Evolutionary conservation across 2,113 vertebrate genomes (phyloP).

Genomic region (Gambusia affinis): DNA sequence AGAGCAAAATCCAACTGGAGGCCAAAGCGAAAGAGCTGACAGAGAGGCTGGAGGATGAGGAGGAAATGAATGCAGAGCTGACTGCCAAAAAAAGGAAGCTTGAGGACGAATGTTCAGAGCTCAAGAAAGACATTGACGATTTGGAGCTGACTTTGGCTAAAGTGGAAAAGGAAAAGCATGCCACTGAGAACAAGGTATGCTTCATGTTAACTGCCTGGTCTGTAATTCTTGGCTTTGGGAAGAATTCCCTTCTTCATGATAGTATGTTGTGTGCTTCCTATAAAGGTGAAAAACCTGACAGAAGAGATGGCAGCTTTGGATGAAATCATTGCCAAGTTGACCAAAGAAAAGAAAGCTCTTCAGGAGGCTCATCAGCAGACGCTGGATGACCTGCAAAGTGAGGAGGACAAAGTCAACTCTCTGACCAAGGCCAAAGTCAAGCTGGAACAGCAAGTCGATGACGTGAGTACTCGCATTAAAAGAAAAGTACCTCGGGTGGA

Average conservation of each 20-base stretch:
- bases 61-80: conserved; percentile 84
- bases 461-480: conserved; percentile 4
- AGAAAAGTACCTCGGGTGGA: not conserved
- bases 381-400: conserved; percentile 76
- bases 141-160: conserved; percentile 72
- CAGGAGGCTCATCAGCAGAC: conserved; percentile 88
- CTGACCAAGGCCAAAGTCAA: conserved; percentile 75
- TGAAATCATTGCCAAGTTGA: conserved; percentile 82
- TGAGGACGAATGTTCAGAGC: conserved; percentile 81
- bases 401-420: conserved; percentile 80
- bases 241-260: not conserved
- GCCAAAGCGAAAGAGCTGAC: conserved; percentile 73
- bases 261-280: not conserved
- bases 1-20: conserved; percentile 72
- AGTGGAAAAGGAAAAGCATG: conserved; percentile 77
- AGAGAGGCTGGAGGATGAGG: conserved; percentile 85
- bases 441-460: conserved; percentile 73
- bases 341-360: conserved; percentile 88
- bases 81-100: conserved; percentile 85
- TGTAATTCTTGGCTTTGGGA: not conserved
- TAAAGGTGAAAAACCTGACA: conserved; percentile 75
- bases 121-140: conserved; percentile 71
- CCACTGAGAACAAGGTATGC: conserved; percentile 84
- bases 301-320: conserved; percentile 84
- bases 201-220: conserved; percentile 12